A percentile compares a stretch with the other conserved stretches of the same genome.
Conservation (phyloP, 2,888 invertebrate genomes). For the Noctua pronuba region DNA sequence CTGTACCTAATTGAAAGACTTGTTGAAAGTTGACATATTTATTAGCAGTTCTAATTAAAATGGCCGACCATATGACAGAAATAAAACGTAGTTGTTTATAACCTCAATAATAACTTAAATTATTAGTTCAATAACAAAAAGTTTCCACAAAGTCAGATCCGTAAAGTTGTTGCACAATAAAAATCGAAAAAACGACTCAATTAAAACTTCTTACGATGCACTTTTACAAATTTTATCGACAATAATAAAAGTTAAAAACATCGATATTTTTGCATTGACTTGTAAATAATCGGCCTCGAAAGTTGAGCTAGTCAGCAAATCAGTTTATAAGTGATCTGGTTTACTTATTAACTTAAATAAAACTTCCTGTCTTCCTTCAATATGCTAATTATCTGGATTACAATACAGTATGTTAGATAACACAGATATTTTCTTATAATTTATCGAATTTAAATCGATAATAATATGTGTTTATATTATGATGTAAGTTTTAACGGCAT, state of each 20-base stretch:
- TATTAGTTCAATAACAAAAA: slow-evolving; percentile 49
- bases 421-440: not conserved
- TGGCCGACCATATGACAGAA: slow-evolving; percentile 3
- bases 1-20: not conserved
- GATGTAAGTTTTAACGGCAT: slow-evolving; percentile 4
- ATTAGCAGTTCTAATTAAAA: slow-evolving; percentile 24
- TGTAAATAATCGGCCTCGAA: slow-evolving; percentile 42
- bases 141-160: slow-evolving; percentile 51
- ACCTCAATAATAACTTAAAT: slow-evolving; percentile 38
- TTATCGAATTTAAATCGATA: slow-evolving; percentile 7
- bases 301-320: slow-evolving; percentile 19
- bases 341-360: slow-evolving; percentile 12
- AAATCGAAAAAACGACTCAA: slow-evolving; percentile 54
- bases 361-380: slow-evolving; percentile 9
- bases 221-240: slow-evolving; percentile 47
- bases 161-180: slow-evolving; percentile 54
- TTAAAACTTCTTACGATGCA: slow-evolving; percentile 62
- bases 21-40: slow-evolving; percentile 4
- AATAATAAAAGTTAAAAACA: slow-evolving; percentile 44
- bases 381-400: slow-evolving; percentile 26
- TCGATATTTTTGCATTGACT: slow-evolving; percentile 32
- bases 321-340: slow-evolving; percentile 43
- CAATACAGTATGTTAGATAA: slow-evolving; percentile 28
- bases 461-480: slow-evolving; percentile 1
- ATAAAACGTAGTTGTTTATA: slow-evolving; percentile 31